A percentile compares a stretch with the other conserved stretches of the same genome.
phyloP scores from a whole-genome alignment of 2,888 invertebrate genomes.

The Pristionchus arcanus region DNA sequence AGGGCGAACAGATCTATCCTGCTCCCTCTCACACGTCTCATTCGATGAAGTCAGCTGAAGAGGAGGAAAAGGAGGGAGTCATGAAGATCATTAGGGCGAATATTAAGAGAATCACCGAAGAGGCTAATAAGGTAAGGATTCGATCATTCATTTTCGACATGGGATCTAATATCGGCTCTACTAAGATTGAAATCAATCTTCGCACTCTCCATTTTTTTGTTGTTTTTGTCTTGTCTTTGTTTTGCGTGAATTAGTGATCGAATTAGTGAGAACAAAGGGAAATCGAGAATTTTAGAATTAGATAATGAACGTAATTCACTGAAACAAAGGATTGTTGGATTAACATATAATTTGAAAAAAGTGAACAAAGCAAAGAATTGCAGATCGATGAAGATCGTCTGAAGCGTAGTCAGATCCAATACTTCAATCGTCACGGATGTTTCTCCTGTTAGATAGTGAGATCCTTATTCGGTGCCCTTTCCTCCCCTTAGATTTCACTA shows the following conservation, averaged over 20 bases:
- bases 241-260: not conserved
- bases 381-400: constrained; percentile 4
- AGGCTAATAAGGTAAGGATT: constrained; percentile 21
- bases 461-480: not conserved
- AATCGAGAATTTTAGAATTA: not conserved
- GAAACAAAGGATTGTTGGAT: not conserved
- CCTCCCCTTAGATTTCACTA: not conserved
- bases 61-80: not conserved
- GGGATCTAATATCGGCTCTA: no score
- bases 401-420: constrained; percentile 25
- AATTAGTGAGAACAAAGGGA: not conserved
- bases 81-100: constrained; percentile 39
- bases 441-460: constrained; percentile 11
- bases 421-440: constrained; percentile 13
- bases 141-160: no score
- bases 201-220: no score
- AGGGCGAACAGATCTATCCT: not conserved
- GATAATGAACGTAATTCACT: not conserved
- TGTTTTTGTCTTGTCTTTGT: not conserved
- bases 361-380: not conserved
- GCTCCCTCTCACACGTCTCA: not conserved
- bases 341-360: not conserved
- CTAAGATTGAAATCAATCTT: no score
- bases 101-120: constrained; percentile 27
- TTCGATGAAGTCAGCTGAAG: not conserved